Evolutionary conservation across 1,140 invertebrate genomes (phyloP).

Genomic region (Drosophila pachea): DNA sequence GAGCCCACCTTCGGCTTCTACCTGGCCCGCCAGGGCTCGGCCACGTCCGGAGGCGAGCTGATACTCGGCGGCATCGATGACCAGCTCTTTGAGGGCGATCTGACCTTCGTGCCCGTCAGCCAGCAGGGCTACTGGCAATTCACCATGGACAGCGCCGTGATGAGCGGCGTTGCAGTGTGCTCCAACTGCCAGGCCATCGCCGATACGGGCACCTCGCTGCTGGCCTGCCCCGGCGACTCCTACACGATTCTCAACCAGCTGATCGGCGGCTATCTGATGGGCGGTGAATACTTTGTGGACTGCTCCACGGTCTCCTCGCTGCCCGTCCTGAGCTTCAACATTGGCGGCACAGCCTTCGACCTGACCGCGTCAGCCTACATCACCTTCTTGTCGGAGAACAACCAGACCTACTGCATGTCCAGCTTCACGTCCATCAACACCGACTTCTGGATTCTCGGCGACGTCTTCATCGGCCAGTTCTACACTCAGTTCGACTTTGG

Average conservation of each 20-base stretch:
- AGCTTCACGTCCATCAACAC: conserved; percentile 85
- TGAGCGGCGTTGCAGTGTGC: conserved; percentile 69
- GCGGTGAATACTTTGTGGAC: conserved; percentile 53
- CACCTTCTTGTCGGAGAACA: conserved; percentile 82
- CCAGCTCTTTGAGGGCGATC: conserved; percentile 49
- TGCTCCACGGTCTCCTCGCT: conserved; percentile 43
- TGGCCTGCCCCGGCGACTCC: conserved; percentile 82
- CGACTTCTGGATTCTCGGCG: conserved; percentile 81
- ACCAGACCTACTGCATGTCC: conserved; percentile 87
- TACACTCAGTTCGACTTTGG: conserved; percentile 86
- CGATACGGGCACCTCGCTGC: conserved; percentile 88
- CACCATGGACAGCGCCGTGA: conserved; percentile 47
- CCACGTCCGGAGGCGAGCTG: conserved; percentile 53
- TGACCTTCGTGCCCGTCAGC: conserved; percentile 71
- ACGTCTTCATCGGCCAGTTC: conserved; percentile 86
- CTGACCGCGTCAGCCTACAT: conserved; percentile 57
- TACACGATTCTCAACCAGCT: conserved; percentile 45
- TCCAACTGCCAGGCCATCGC: conserved; percentile 84
- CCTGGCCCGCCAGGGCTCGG: conserved; percentile 81
- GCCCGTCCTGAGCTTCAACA: conserved; percentile 54
- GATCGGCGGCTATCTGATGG: conserved; percentile 36
- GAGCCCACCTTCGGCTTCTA: conserved; percentile 96
- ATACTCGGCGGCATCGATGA: conserved; percentile 65
- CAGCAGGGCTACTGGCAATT: conserved; percentile 77
- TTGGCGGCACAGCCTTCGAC: conserved; percentile 53